Evolutionary conservation across 1,140 invertebrate genomes (phyloP).

Genomic region (Caenorhabditis brenneri): DNA sequence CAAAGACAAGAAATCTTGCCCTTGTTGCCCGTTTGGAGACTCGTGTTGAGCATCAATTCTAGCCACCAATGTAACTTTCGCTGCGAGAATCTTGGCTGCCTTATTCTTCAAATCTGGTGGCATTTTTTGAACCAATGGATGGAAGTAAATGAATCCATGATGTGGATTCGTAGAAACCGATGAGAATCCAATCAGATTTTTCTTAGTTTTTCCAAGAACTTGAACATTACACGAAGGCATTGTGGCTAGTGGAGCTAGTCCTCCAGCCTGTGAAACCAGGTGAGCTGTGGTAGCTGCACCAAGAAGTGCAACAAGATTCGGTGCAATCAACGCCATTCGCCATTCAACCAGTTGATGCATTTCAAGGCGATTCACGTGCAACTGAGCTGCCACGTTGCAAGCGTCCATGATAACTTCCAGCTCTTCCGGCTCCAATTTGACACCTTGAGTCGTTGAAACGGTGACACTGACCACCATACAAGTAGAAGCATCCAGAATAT

Average conservation of each 20-base stretch:
- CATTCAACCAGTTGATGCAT: constrained; percentile 98
- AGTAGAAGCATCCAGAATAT: constrained; percentile 93
- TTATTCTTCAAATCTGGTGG: constrained; percentile 80
- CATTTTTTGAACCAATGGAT: constrained; percentile 90
- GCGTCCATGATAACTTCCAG: constrained; percentile 82
- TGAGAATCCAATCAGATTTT: constrained; percentile 89
- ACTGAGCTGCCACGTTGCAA: constrained; percentile 91
- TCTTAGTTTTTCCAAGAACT: constrained; percentile 83
- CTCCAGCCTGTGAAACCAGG: constrained; percentile 83
- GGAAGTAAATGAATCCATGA: constrained; percentile 94
- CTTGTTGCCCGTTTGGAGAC: constrained; percentile 83
- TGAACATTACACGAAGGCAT: constrained; percentile 96
- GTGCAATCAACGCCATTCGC: constrained; percentile 97
- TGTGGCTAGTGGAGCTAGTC: constrained; percentile 90
- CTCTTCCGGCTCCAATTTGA: constrained; percentile 82
- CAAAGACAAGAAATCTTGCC: constrained; percentile 78
- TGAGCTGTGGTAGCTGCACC: constrained; percentile 85
- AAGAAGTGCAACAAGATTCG: constrained; percentile 93
- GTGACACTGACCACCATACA: constrained; percentile 99
- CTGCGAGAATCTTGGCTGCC: constrained; percentile 87
- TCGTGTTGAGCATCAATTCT: constrained; percentile 93
- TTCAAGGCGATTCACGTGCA: constrained; percentile 86
- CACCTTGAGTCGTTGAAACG: constrained; percentile 96
- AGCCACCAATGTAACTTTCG: constrained; percentile 90
- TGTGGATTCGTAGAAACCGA: constrained; percentile 87